A percentile compares a stretch with the other conserved stretches of the same genome.
Evolutionary conservation across 92 coral and sea anemone genomes (phyloP).

Genomic region (Paramuricea clavata): DNA sequence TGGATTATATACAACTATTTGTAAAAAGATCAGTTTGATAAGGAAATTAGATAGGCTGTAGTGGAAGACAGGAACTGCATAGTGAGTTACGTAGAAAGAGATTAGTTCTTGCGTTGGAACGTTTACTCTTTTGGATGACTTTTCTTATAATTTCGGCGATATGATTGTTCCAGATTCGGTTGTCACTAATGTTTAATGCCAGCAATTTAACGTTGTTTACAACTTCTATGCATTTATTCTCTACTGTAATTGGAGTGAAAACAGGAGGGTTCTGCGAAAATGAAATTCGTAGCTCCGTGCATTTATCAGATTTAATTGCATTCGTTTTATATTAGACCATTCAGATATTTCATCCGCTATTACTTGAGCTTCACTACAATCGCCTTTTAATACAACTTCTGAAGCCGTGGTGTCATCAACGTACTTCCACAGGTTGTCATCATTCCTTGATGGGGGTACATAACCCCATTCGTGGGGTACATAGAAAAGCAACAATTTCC

Average conservation of each 20-base stretch:
- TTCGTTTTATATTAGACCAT: neutral
- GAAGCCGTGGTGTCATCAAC: neutral
- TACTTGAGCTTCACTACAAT: neutral
- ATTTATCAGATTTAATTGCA: neutral
- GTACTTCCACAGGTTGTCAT: neutral
- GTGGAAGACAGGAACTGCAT: no score
- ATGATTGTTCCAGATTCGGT: neutral
- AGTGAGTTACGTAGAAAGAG: no score
- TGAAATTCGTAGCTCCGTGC: neutral
- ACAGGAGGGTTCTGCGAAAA: neutral
- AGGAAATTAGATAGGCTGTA: no score
- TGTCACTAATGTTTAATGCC: neutral
- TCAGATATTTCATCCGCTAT: conserved; percentile 1
- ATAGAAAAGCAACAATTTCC: no score
- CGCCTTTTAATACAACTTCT: neutral
- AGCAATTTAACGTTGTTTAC: neutral
- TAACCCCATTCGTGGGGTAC: no score
- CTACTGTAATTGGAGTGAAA: neutral
- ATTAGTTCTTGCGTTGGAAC: no score
- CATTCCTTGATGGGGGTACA: no score
- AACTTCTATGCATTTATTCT: neutral
- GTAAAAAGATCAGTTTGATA: no score
- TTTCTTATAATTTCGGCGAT: neutral
- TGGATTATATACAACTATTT: no score
- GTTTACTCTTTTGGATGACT: neutral